Evolutionary conservation across 2,888 invertebrate species (phyloP).

Genomic region (Rhaphigaster nebulosa): DNA sequence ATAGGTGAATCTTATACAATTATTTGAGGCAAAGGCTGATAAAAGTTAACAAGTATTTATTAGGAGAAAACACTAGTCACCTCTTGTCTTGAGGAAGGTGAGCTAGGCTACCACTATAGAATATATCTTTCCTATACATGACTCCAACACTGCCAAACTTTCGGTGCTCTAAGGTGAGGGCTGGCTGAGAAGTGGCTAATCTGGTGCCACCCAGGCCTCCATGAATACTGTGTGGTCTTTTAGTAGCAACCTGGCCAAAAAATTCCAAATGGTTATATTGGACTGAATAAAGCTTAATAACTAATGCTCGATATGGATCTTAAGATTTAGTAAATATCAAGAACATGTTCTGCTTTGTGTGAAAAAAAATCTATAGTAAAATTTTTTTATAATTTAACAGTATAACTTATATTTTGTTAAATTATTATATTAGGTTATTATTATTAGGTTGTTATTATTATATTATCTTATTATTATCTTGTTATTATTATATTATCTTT

Average conservation of each 20-base stretch:
- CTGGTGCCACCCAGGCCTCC: constrained; percentile 67
- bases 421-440: not conserved
- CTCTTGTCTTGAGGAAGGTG: constrained; percentile 69
- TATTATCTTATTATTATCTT: too few relatives aligned
- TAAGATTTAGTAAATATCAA: not conserved
- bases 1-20: too few relatives aligned
- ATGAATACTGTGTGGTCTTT: constrained; percentile 66
- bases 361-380: not conserved
- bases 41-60: not conserved
- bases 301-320: not conserved
- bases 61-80: constrained; percentile 60
- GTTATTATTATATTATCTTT: too few relatives aligned
- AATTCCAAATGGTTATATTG: not conserved
- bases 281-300: not conserved
- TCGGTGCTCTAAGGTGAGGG: constrained; percentile 71
- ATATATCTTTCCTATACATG: constrained; percentile 88
- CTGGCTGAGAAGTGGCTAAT: constrained; percentile 81
- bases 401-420: not conserved
- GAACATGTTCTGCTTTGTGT: not conserved
- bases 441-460: too few relatives aligned
- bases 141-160: constrained; percentile 72
- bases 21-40: not conserved
- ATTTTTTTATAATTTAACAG: not conserved
- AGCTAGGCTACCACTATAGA: constrained; percentile 85
- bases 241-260: not conserved